Base-by-base conservation (phyloP, 1,140 invertebrate genomes). In the Drosophila aff. region DNA sequence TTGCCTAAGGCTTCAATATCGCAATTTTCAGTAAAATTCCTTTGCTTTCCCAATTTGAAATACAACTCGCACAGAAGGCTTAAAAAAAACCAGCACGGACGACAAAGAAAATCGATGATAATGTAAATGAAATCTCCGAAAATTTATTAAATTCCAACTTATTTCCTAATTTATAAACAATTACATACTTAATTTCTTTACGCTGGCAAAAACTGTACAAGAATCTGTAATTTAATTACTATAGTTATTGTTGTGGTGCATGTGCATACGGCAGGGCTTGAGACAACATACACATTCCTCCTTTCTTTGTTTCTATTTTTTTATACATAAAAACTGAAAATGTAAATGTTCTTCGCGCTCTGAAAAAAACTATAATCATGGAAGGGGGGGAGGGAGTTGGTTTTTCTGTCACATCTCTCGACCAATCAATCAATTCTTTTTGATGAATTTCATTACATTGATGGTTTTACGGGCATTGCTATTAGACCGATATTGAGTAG, bases 151-250 rank as follows among this genome's bases (percentile, higher is more conserved):
- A 53, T 53, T 36, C 10, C 52, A 53, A 53, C 52, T 53, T 53
- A 53, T 53, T 23, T 23, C 9, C 53, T 55, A 55, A 40, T 38
- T 38, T 55, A 23, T 40, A 55, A 55, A 55, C 50, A 53, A 52
- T n/a, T 53, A 53, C 52, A 53, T 53, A 53, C 53, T 55, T 55
- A 55, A 55, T 38, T 38, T 55, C 15, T 40, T 55, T 55, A 55
- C 53, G 33, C 53, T 55, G 53, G 33, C 52, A 55, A 55, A 53
- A 38, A 55, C 53, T 55, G 53, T 55, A 55, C 53, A 55, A 36
- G 31, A 53, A 38, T 55, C 33, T 55, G 31, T 55, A 23, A 40
- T 23, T 55, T 55, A 26, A 55, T 26, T 26, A 23, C 11, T 55
- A 26, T 38, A 40, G 4, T 55, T 55, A 55, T 55, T 55, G 53